Evolutionary conservation across 2,888 invertebrate species (phyloP).

Genomic region (Malthinus flaveolus): DNA sequence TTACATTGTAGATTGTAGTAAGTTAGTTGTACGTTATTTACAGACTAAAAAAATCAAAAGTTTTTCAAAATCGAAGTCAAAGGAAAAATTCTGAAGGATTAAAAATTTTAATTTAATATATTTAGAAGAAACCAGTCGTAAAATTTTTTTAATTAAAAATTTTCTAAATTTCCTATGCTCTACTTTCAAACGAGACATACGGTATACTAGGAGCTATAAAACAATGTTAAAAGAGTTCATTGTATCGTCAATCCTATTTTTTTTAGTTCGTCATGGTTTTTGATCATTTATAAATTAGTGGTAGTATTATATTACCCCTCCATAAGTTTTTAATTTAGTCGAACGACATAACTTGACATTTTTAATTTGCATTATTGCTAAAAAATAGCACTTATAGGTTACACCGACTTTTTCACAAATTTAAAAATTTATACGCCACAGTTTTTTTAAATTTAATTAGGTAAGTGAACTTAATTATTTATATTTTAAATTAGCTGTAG

Average conservation of each 20-base stretch:
- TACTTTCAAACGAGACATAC: too few relatives aligned
- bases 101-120: too few relatives aligned
- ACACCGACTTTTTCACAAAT: neutral
- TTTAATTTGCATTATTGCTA: slow-evolving; percentile 19
- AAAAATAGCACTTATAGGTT: slow-evolving; percentile 11
- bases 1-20: too few relatives aligned
- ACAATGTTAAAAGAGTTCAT: slow-evolving; percentile 24
- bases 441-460: slow-evolving; percentile 3
- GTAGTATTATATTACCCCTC: slow-evolving; percentile 20
- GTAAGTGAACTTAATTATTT: slow-evolving; percentile 4
- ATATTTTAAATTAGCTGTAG: too few relatives aligned
- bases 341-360: slow-evolving; percentile 34
- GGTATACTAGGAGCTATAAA: slow-evolving; percentile 1
- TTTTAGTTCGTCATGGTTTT: slow-evolving; percentile 22
- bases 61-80: too few relatives aligned
- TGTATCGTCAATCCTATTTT: slow-evolving; percentile 17
- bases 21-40: too few relatives aligned
- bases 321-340: slow-evolving; percentile 27
- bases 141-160: too few relatives aligned
- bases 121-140: too few relatives aligned
- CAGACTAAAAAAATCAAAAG: too few relatives aligned
- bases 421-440: neutral
- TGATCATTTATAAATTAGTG: slow-evolving; percentile 23
- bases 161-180: too few relatives aligned
- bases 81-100: too few relatives aligned